A percentile compares a stretch with the other conserved stretches of the same genome.
These are phyloP conservation scores for Psylliodes chrysocephalus DNA, from an alignment of 2,888 invertebrate species.

Conservation along the genomic window DNA sequence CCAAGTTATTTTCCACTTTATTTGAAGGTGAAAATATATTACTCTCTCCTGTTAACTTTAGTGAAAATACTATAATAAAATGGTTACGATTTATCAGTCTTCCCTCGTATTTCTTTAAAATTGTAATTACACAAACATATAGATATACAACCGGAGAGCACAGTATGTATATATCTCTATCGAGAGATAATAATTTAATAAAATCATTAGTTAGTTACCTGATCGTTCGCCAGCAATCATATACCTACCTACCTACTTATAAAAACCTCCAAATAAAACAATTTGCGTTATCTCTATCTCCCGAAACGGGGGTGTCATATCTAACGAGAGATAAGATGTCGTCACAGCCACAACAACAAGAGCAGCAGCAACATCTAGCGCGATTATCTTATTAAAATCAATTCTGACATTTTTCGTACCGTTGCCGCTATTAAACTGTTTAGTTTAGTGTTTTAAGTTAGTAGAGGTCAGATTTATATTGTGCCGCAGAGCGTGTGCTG, in stretches of 20 bases:
- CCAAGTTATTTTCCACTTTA: too few species aligned
- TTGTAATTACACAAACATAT: too few species aligned
- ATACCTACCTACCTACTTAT: too few species aligned
- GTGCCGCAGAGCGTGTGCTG: too few species aligned
- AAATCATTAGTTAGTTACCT: background rate
- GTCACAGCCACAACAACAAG: conserved; percentile 39
- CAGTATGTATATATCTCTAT: too few species aligned
- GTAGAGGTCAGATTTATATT: conserved; percentile 60
- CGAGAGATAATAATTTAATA: background rate
- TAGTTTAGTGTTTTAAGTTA: too few species aligned
- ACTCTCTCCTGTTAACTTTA: too few species aligned
- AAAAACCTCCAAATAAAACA: background rate
- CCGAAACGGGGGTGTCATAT: conserved; percentile 35
- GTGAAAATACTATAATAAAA: too few species aligned
- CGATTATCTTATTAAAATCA: conserved; percentile 62
- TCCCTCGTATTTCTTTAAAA: too few species aligned
- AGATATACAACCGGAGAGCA: too few species aligned
- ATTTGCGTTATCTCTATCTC: conserved; percentile 17
- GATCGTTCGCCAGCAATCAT: background rate
- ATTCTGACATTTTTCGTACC: conserved; percentile 56
- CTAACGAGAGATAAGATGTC: conserved; percentile 39
- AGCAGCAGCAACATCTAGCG: conserved; percentile 43
- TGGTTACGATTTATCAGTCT: too few species aligned
- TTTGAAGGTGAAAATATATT: too few species aligned
- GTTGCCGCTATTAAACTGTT: conserved; percentile 51